These are phyloP conservation scores for Pyrochroa serraticornis DNA, from an alignment of 2,888 invertebrate genomes.

Conservation along the genomic window DNA sequence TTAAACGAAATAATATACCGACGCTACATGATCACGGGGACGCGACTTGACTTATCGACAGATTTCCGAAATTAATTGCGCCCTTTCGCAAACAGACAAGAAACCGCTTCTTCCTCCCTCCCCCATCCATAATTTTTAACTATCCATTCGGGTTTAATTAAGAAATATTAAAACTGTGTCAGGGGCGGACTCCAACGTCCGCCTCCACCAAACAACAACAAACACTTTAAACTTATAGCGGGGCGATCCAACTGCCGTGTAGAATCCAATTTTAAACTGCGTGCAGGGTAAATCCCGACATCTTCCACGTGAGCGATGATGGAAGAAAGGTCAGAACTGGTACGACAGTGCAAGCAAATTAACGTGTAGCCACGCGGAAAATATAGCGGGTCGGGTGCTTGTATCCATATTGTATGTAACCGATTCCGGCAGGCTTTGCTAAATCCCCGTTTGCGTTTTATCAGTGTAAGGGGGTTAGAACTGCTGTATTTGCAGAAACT, in stretches of 20 bases:
- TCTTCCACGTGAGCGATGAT: conserved; percentile 52
- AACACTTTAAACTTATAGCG: conserved; percentile 12
- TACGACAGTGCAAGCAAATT: conserved; percentile 55
- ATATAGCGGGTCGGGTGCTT: conserved; percentile 50
- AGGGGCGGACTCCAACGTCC: too few species aligned
- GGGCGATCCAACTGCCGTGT: conserved; percentile 9
- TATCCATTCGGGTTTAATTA: too few species aligned
- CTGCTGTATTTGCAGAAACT: conserved; percentile 55
- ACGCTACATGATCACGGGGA: conserved; percentile 13
- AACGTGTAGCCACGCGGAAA: conserved; percentile 56
- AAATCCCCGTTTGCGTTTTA: conserved; percentile 53
- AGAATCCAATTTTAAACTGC: conserved; percentile 45
- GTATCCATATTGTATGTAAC: conserved; percentile 45
- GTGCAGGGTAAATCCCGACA: conserved; percentile 49
- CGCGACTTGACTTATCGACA: too few species aligned
- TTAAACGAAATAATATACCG: conserved; percentile 29
- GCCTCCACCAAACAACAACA: background rate
- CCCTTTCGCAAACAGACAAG: background rate
- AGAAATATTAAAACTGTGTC: too few species aligned
- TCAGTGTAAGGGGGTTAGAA: conserved; percentile 55
- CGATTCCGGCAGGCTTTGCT: conserved; percentile 47
- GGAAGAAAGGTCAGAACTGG: conserved; percentile 47
- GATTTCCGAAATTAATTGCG: too few species aligned
- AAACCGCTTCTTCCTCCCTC: too few species aligned
- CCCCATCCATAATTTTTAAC: too few species aligned